Conservation (phyloP, 2,888 invertebrate species). For the Doris montereyensis region DNA sequence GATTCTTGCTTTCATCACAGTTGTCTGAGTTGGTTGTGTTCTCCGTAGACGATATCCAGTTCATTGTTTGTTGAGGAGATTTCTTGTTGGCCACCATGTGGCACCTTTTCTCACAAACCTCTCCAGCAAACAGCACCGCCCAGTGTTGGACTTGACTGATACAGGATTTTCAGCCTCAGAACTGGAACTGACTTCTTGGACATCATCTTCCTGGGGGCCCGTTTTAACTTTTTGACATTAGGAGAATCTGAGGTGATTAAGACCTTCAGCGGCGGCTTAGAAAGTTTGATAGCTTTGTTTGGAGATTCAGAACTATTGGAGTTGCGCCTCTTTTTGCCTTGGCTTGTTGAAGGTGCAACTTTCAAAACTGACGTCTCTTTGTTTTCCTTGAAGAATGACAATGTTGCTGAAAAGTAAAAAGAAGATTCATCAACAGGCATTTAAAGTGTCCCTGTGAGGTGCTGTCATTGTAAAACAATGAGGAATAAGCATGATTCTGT, state of each 20-base stretch:
- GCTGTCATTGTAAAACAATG: too few relatives aligned
- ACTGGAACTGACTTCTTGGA: slow-evolving; percentile 66
- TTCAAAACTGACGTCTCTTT: neutral
- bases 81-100: slow-evolving; percentile 47
- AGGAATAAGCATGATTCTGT: too few relatives aligned
- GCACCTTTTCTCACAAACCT: slow-evolving; percentile 51
- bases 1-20: too few relatives aligned
- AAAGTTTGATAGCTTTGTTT: slow-evolving; percentile 45
- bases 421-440: neutral
- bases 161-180: slow-evolving; percentile 58
- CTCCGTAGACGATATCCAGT: too few relatives aligned
- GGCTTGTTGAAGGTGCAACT: neutral
- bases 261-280: slow-evolving; percentile 51
- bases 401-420: slow-evolving; percentile 28
- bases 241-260: slow-evolving; percentile 44
- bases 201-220: slow-evolving; percentile 47
- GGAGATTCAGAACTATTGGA: slow-evolving; percentile 26
- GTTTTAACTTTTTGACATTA: slow-evolving; percentile 38
- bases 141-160: slow-evolving; percentile 14
- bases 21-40: too few relatives aligned
- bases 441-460: too few relatives aligned
- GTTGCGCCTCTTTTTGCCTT: slow-evolving; percentile 33
- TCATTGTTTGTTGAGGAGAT: slow-evolving; percentile 61
- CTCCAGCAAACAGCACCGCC: slow-evolving; percentile 48
- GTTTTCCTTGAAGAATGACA: slow-evolving; percentile 27